Evolutionary conservation across 64 coral and sea anemone genomes (phyloP), one percentile per base, ranked within the genome.

Genomic region (Pocillopora verrucosa): DNA sequence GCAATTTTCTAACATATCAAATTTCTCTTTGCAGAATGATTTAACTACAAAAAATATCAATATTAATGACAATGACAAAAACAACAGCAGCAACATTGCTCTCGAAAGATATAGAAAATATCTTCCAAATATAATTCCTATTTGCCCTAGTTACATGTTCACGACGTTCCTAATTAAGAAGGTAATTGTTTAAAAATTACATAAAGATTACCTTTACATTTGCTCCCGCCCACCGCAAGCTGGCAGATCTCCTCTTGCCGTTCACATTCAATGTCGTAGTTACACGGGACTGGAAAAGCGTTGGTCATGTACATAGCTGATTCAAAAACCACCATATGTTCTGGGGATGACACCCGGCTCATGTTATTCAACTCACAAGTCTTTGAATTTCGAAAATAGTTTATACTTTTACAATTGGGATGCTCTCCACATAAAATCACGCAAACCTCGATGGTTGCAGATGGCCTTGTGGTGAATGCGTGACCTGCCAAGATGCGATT

Each of bases 301-400:
- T 65, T 65, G 63, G 63, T 69, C 65, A 69, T 26, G 65, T n/a
- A 69, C 5, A 69, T 69, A 22, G 65, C 65, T n/a, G 7, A n/a
- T 69, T 69, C 65, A 69, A 22, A 25, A 77, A 22, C 76, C 76
- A 20, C 1, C 51, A 77, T 77, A 17, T 77, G 9, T 16, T 77
- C 17, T 77, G 76, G 76, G 38, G 17, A n/a, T 1, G 76, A 77
- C 56, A 56, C 16, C 56, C 38, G 17, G 7, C 37, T 77, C 76
- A 56, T 77, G 76, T 77, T 57, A 77, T 69, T 77, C 56, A 77
- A 58, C 56, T 77, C 76, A 77, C 76, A 77, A 77, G 56, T 20
- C 76, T 77, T 56, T 77, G 76, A 57, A 56, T 77, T 77, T 20
- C 19, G 76, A 37, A 57, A 77, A 77, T 77, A 45, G 76, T 77